Evolutionary conservation across 2,113 vertebrate species (phyloP).

Genomic region (Cephalopterus ornatus): DNA sequence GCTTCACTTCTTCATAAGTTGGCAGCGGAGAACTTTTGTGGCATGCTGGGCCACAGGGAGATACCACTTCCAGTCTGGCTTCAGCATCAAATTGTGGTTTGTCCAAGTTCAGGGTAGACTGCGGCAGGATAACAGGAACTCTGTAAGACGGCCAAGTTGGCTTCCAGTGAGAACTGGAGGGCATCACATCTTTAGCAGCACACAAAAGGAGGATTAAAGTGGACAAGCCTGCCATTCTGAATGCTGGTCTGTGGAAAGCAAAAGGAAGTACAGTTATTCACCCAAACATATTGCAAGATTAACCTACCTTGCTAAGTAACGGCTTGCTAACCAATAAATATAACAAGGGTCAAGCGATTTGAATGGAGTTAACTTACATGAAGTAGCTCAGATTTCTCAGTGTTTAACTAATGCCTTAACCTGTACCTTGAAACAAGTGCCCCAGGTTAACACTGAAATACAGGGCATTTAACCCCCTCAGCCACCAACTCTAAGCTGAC

Average conservation of each 20-base stretch:
- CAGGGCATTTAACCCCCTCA: not conserved
- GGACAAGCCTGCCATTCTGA: constrained; percentile 71
- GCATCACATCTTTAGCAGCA: constrained; percentile 51
- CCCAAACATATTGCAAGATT: not conserved
- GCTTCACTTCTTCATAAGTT: constrained; percentile 83
- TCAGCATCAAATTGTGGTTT: constrained; percentile 82
- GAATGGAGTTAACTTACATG: not conserved
- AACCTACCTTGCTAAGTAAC: not conserved
- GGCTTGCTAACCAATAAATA: not conserved
- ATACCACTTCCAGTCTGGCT: constrained; percentile 85
- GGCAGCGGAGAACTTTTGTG: constrained; percentile 83
- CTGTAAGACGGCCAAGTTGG: constrained; percentile 88
- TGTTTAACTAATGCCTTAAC: not conserved
- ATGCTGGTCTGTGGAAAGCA: constrained; percentile 57
- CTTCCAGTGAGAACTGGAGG: constrained; percentile 66
- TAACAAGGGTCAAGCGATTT: not conserved
- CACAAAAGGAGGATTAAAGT: constrained; percentile 75
- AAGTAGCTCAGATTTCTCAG: not conserved
- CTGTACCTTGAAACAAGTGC: not conserved
- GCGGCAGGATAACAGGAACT: constrained; percentile 88
- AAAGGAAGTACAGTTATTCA: constrained; percentile 55
- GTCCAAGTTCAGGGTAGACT: constrained; percentile 77
- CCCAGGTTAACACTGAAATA: not conserved
- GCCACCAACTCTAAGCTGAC: not conserved
- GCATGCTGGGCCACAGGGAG: constrained; percentile 86